These are phyloP conservation scores for Chrysomela aeneicollis DNA, from an alignment of 2,888 invertebrate genomes.

Conservation along the genomic window DNA sequence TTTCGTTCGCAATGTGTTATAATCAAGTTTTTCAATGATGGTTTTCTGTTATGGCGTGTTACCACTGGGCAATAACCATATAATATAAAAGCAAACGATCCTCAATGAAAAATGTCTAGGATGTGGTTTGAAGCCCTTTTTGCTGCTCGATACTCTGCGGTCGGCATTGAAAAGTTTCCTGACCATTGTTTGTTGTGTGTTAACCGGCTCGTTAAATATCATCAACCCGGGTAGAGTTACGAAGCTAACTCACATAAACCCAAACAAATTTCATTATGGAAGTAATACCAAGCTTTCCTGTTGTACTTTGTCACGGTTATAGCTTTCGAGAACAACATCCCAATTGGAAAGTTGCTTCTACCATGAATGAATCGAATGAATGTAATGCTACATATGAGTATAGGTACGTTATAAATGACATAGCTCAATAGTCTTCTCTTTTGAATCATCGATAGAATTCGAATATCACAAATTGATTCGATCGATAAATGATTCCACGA, in stretches of 20 bases:
- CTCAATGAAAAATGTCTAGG: slow-evolving; percentile 36
- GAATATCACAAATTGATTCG: too few species aligned
- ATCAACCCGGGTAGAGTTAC: slow-evolving; percentile 49
- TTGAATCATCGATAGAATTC: too few species aligned
- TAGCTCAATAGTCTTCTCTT: too few species aligned
- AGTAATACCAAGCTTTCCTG: slow-evolving; percentile 40
- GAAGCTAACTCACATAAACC: slow-evolving; percentile 37
- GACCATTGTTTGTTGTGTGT: slow-evolving; percentile 55
- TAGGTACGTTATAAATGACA: too few species aligned
- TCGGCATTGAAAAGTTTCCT: slow-evolving; percentile 55
- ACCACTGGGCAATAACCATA: not conserved
- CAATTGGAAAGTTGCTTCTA: not conserved
- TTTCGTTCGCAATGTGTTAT: too few species aligned
- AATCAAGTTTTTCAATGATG: too few species aligned
- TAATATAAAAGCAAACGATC: not conserved
- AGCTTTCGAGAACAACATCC: not conserved
- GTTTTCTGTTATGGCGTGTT: not conserved
- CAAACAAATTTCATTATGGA: slow-evolving; percentile 46
- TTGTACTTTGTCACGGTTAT: slow-evolving; percentile 26
- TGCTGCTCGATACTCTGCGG: slow-evolving; percentile 48
- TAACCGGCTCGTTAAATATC: slow-evolving; percentile 56
- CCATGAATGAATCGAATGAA: not conserved
- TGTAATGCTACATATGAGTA: too few species aligned
- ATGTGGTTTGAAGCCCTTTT: slow-evolving; percentile 56
- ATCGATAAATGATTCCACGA: too few species aligned